Evolutionary conservation across 2,797 vertebrate species (phyloP).

Genomic region (Leucoraja ocellata): DNA sequence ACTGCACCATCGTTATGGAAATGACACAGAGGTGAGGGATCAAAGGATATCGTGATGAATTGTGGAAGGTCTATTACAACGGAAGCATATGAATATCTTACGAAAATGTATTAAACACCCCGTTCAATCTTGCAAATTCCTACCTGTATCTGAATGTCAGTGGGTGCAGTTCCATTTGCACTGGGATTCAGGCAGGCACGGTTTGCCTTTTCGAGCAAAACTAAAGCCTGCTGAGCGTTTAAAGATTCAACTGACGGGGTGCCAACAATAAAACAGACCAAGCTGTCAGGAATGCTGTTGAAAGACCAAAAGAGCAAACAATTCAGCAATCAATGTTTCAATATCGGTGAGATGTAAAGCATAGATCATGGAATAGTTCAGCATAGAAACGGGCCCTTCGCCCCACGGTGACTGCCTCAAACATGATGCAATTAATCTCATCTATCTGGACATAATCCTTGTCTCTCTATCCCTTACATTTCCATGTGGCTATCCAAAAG

Average conservation of each 20-base stretch:
- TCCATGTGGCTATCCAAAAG: too few relatives aligned
- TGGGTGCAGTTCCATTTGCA: neutral
- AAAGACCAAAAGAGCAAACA: neutral
- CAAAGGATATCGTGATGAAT: neutral
- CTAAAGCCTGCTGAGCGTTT: neutral
- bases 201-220: neutral
- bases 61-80: neutral
- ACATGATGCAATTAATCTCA: too few relatives aligned
- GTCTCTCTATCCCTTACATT: too few relatives aligned
- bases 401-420: too few relatives aligned
- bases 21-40: neutral
- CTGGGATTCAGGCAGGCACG: neutral
- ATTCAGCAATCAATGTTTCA: neutral
- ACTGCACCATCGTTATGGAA: neutral
- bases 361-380: neutral
- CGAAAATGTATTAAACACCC: neutral
- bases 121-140: neutral
- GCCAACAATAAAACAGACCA: conserved; percentile 30
- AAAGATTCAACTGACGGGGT: neutral
- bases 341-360: neutral
- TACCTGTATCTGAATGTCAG: conserved; percentile 29
- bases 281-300: neutral
- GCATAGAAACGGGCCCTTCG: too few relatives aligned
- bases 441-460: too few relatives aligned
- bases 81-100: neutral